Percentiles rank a stretch among this genome's conserved stretches.
phyloP scores from a whole-genome alignment of 2,888 invertebrate genomes.

The Cerastoderma edule region DNA sequence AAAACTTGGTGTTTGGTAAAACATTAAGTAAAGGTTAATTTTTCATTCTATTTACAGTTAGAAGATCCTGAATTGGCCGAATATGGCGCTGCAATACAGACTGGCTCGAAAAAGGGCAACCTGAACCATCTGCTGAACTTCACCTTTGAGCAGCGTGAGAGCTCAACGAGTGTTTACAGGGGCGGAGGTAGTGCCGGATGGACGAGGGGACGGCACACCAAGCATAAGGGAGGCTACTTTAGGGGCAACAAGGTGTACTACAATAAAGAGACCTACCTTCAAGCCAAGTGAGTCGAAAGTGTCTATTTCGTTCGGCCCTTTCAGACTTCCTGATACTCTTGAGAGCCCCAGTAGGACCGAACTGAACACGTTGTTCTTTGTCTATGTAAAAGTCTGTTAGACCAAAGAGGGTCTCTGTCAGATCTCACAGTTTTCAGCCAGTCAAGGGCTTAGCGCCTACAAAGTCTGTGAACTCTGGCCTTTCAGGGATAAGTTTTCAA shows the following conservation, averaged over 20 bases:
- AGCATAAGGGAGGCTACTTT: constrained; percentile 52
- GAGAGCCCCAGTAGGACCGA: too few relatives aligned
- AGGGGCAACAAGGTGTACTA: constrained; percentile 86
- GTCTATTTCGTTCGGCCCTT: too few relatives aligned
- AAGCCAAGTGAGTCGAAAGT: constrained; percentile 96
- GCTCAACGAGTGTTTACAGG: constrained; percentile 83
- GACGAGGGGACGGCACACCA: constrained; percentile 48
- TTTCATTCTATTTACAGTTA: constrained; percentile 66
- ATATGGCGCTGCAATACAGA: constrained; percentile 91
- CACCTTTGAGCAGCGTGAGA: constrained; percentile 86
- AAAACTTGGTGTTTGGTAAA: too few relatives aligned
- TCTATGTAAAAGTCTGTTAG: too few relatives aligned
- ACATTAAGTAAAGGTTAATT: too few relatives aligned
- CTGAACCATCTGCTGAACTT: constrained; percentile 97
- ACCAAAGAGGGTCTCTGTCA: too few relatives aligned
- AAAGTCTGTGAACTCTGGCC: too few relatives aligned
- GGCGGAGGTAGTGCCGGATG: constrained; percentile 49
- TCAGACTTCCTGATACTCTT: too few relatives aligned
- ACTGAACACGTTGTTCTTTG: too few relatives aligned
- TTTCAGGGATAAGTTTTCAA: too few relatives aligned
- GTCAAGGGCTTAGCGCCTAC: too few relatives aligned
- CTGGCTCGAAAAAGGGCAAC: constrained; percentile 91
- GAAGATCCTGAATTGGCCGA: constrained; percentile 85
- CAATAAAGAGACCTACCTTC: constrained; percentile 96
- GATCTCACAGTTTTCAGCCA: too few relatives aligned